phyloP scores from a whole-genome alignment of 2,113 vertebrate species.

The Poecilia latipinna region DNA sequence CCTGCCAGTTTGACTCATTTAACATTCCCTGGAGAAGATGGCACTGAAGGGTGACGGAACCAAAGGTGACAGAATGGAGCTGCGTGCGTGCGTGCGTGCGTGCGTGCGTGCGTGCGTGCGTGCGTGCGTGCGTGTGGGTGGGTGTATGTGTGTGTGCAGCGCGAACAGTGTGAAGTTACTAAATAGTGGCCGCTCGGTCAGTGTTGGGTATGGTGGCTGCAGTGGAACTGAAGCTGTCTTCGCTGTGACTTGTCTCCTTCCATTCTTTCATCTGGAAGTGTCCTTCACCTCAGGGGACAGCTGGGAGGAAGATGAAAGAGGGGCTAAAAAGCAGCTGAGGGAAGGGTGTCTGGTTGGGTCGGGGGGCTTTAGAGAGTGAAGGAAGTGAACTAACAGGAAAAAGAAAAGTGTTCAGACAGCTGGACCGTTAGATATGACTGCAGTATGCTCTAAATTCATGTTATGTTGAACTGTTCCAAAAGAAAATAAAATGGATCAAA shows the following conservation, averaged over 20 bases:
- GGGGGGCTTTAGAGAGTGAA: constrained; percentile 60
- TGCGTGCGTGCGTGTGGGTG: constrained; percentile 1
- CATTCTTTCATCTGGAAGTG: constrained; percentile 47
- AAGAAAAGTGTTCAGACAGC: not conserved
- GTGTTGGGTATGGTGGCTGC: constrained; percentile 38
- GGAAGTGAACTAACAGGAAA: constrained; percentile 11
- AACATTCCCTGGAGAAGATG: constrained; percentile 60
- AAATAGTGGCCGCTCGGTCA: constrained; percentile 40
- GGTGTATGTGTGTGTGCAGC: no score
- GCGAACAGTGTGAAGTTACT: constrained; percentile 19
- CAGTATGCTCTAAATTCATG: not conserved
- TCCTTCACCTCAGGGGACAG: constrained; percentile 59
- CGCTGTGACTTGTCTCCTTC: constrained; percentile 40
- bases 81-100: not conserved
- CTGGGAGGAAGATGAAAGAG: constrained; percentile 54
- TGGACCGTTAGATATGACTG: not conserved
- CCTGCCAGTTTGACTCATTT: constrained; percentile 59
- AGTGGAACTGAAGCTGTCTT: constrained; percentile 44
- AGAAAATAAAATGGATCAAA: no score
- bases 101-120: not conserved
- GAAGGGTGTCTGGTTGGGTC: constrained; percentile 15
- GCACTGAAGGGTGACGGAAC: constrained; percentile 58
- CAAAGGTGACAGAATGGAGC: constrained; percentile 58
- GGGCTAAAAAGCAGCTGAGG: constrained; percentile 66
- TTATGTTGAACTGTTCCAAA: not conserved